A percentile compares a stretch with the other conserved stretches of the same genome.
These are phyloP conservation scores for Amaurobius ferox DNA, from an alignment of 2,888 invertebrate species.

Conservation along the genomic window DNA sequence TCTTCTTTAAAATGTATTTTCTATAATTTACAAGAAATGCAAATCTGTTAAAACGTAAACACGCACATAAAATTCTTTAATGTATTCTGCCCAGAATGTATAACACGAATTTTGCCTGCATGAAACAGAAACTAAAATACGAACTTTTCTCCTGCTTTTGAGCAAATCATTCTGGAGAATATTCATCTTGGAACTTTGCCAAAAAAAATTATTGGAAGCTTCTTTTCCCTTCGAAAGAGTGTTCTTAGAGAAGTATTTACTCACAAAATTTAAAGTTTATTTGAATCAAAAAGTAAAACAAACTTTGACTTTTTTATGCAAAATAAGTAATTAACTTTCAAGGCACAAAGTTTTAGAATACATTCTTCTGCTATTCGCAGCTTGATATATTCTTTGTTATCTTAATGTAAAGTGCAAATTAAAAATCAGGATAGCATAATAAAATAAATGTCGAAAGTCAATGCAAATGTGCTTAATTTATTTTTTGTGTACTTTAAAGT, in stretches of 20 bases:
- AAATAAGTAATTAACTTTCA: constrained; percentile 16
- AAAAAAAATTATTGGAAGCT: constrained; percentile 1
- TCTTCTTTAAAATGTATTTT: no score
- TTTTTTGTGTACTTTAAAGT: not conserved
- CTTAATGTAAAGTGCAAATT: not conserved
- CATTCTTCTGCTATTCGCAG: not conserved
- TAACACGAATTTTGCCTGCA: not conserved
- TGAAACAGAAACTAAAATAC: not conserved
- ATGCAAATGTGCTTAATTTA: not conserved
- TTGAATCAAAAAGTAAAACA: constrained; percentile 12
- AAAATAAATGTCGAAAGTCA: not conserved
- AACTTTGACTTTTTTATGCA: constrained; percentile 18
- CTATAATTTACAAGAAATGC: not conserved
- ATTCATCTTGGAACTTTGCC: not conserved
- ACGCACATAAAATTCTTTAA: not conserved
- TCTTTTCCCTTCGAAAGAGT: not conserved
- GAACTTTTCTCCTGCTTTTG: not conserved
- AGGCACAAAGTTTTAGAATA: constrained; percentile 1
- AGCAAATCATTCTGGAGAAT: not conserved
- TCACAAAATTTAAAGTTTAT: not conserved
- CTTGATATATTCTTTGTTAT: not conserved
- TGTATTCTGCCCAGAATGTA: not conserved
- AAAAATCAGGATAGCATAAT: not conserved
- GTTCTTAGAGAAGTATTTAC: constrained; percentile 5
- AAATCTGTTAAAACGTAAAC: not conserved